A percentile compares a stretch with the other conserved stretches of the same genome.
Evolutionary conservation across 2,113 vertebrate genomes (phyloP).

Genomic region (Paedocypris sp.): DNA sequence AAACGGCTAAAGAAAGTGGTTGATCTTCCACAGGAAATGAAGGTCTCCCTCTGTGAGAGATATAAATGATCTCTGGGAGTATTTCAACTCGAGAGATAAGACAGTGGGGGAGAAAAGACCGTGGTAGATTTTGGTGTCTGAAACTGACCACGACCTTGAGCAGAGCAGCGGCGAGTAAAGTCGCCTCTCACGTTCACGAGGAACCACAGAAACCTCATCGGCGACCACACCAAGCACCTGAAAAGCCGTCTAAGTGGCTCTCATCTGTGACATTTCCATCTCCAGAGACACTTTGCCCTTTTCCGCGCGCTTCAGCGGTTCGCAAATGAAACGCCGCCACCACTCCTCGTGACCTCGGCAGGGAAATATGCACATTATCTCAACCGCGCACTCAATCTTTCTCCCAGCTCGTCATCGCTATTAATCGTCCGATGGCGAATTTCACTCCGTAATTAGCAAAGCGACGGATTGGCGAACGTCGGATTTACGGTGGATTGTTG

Average conservation of each 20-base stretch:
- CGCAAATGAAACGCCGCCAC: slow-evolving; percentile 12
- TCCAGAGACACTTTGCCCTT: slow-evolving; percentile 19
- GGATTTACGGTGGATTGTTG: slow-evolving; percentile 39
- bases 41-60: slow-evolving; percentile 28
- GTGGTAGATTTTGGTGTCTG: too few relatives aligned
- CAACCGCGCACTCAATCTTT: slow-evolving; percentile 30
- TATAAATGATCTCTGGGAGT: slow-evolving; percentile 31
- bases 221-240: slow-evolving; percentile 17
- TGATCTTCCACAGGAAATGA: slow-evolving; percentile 47
- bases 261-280: slow-evolving; percentile 30
- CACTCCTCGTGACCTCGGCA: slow-evolving; percentile 3
- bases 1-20: slow-evolving; percentile 12
- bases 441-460: not conserved
- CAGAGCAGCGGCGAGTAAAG: not conserved
- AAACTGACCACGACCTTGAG: not conserved
- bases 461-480: slow-evolving; percentile 30
- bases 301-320: slow-evolving; percentile 12
- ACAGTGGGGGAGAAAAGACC: too few relatives aligned
- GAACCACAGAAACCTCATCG: not conserved
- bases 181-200: too few relatives aligned
- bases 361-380: not conserved
- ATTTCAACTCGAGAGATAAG: too few relatives aligned
- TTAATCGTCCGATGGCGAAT: slow-evolving; percentile 1
- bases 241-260: slow-evolving; percentile 22
- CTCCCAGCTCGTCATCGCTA: slow-evolving; percentile 7